Conservation (phyloP, 1,140 invertebrate genomes). For the Babylonia areolata region DNA sequence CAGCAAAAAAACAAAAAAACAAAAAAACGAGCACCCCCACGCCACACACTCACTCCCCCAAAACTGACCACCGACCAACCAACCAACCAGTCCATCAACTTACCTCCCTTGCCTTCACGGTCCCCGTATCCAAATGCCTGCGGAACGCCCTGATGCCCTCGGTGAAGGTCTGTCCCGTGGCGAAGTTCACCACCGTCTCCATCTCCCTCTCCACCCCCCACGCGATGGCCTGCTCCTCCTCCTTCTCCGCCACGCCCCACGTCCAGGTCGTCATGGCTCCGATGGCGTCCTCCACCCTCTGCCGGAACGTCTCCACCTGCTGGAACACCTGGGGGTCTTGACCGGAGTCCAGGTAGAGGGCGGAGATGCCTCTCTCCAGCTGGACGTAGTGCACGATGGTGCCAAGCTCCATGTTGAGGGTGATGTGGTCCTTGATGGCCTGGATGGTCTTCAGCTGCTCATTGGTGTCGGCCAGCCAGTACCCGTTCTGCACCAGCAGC, state of each 20-base stretch:
- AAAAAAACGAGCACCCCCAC: no score
- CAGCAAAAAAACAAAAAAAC: no score
- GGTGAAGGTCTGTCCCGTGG: no score
- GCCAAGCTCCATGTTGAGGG: constrained; percentile 47
- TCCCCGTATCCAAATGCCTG: no score
- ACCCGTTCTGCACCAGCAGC: constrained; percentile 45
- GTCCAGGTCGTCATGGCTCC: neutral
- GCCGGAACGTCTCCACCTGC: neutral
- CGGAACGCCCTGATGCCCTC: no score
- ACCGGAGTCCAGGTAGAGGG: constrained; percentile 52
- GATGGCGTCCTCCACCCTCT: neutral
- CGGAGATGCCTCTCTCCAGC: constrained; percentile 57
- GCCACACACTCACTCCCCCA: no score
- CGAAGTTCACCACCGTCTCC: no score
- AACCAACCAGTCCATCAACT: no score
- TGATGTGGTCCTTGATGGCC: constrained; percentile 25
- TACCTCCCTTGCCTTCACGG: no score
- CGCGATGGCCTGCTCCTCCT: neutral
- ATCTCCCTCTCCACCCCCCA: no score
- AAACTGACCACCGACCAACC: no score
- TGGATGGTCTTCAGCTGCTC: neutral
- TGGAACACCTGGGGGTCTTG: neutral
- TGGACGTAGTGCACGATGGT: constrained; percentile 55
- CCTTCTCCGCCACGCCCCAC: neutral
- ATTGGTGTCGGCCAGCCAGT: constrained; percentile 19